These are phyloP conservation scores for Microtus californicus DNA, from an alignment of 2,797 vertebrate genomes.

Conservation along the genomic window DNA sequence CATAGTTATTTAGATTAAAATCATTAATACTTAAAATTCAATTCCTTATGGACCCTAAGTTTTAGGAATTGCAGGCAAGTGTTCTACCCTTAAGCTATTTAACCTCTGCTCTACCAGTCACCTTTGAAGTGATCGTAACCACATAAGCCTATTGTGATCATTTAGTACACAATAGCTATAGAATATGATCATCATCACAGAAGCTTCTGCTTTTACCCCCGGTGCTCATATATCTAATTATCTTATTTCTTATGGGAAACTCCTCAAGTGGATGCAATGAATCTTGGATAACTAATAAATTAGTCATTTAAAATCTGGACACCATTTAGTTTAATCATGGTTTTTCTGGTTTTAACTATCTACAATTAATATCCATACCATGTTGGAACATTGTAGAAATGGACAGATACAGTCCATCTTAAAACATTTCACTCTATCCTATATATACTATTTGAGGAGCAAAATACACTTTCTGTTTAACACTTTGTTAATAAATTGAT, in stretches of 20 bases:
- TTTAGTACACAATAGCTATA: background rate
- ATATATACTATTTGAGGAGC: background rate
- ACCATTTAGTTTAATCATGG: background rate
- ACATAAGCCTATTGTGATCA: background rate
- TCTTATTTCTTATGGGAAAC: background rate
- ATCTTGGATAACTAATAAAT: background rate
- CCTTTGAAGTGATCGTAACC: background rate
- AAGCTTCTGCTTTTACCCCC: background rate
- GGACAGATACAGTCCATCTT: background rate
- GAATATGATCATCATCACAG: background rate
- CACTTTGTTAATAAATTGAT: constrained; percentile 3
- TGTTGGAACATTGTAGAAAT: background rate
- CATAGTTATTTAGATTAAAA: constrained; percentile 12
- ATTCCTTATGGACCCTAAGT: background rate
- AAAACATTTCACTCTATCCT: background rate
- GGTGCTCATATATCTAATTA: background rate
- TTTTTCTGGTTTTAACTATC: background rate
- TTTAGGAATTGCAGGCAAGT: background rate
- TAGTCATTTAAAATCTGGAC: constrained; percentile 49
- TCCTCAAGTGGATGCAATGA: background rate
- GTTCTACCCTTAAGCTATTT: too few relatives aligned
- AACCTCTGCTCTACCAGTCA: background rate
- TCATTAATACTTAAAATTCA: constrained; percentile 18
- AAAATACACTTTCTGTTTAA: constrained; percentile 3
- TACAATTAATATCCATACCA: background rate